Percentiles rank a stretch among this genome's conserved stretches.
These are phyloP conservation scores for Phoxinus dragarum DNA, from an alignment of 2,797 vertebrate species.

Conservation along the genomic window DNA sequence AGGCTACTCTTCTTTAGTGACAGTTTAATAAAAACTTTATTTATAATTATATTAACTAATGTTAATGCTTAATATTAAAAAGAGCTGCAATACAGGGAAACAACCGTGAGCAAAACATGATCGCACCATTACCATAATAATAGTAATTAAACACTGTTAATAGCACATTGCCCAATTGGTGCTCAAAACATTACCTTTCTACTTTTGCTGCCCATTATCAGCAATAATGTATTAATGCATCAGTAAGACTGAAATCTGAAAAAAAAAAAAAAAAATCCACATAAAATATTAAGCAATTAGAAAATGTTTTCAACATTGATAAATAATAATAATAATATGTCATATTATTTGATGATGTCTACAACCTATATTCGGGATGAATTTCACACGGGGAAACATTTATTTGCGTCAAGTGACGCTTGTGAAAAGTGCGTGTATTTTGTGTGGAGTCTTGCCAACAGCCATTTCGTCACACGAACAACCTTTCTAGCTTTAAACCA, in stretches of 20 bases:
- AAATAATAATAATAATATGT: no score
- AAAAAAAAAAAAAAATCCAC: no score
- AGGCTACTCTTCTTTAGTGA: not conserved
- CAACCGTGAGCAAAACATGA: not conserved
- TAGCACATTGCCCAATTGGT: not conserved
- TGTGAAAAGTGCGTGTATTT: slow-evolving; percentile 4
- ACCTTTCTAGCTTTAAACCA: not conserved
- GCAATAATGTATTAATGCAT: not conserved
- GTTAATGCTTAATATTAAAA: not conserved
- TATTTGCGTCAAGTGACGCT: slow-evolving; percentile 4
- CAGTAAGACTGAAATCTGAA: not conserved
- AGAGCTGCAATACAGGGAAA: not conserved
- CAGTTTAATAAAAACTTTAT: not conserved
- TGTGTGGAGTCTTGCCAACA: not conserved
- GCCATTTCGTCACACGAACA: not conserved
- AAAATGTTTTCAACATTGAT: no score
- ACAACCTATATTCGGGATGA: not conserved
- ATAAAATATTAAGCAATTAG: no score
- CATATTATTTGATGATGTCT: not conserved
- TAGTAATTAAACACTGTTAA: slow-evolving; percentile 7
- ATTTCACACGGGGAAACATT: not conserved
- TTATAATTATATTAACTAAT: no score
- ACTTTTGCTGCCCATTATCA: not conserved
- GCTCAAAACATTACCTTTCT: not conserved
- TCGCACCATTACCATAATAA: not conserved